These are phyloP conservation scores for Xylocampa areola DNA, from an alignment of 2,888 invertebrate genomes.

Conservation along the genomic window DNA sequence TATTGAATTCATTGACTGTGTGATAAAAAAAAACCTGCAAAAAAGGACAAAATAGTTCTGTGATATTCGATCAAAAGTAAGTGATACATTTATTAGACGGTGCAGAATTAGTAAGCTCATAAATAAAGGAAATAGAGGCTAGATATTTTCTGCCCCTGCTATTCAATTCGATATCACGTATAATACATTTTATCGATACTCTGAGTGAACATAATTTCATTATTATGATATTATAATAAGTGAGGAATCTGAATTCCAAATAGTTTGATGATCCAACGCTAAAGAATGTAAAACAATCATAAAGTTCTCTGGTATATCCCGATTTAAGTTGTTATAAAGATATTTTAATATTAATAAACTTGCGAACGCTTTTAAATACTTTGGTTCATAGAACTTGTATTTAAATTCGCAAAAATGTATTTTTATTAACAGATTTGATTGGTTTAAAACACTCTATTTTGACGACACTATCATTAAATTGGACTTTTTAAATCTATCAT, in stretches of 20 bases:
- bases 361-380: slow-evolving; percentile 25
- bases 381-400: slow-evolving; percentile 28
- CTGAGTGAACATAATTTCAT: slow-evolving; percentile 5
- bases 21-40: no score
- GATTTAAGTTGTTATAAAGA: slow-evolving; percentile 10
- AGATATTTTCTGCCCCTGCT: no score
- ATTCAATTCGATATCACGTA: background rate
- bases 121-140: no score
- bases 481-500: slow-evolving; percentile 18
- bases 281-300: slow-evolving; percentile 31
- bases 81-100: no score
- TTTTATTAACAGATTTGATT: no score
- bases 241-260: slow-evolving; percentile 19
- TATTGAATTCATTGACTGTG: no score
- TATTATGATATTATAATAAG: slow-evolving; percentile 6
- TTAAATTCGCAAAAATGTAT: no score
- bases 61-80: no score
- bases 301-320: slow-evolving; percentile 30
- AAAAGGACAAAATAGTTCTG: no score
- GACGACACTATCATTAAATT: slow-evolving; percentile 8
- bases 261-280: slow-evolving; percentile 29
- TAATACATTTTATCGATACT: no score
- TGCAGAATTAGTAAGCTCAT: no score
- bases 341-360: slow-evolving; percentile 48
- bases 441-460: slow-evolving; percentile 19